A percentile compares a stretch with the other conserved stretches of the same genome.
Conservation (phyloP, 2,888 invertebrate species). For the Polia nebulosa region DNA sequence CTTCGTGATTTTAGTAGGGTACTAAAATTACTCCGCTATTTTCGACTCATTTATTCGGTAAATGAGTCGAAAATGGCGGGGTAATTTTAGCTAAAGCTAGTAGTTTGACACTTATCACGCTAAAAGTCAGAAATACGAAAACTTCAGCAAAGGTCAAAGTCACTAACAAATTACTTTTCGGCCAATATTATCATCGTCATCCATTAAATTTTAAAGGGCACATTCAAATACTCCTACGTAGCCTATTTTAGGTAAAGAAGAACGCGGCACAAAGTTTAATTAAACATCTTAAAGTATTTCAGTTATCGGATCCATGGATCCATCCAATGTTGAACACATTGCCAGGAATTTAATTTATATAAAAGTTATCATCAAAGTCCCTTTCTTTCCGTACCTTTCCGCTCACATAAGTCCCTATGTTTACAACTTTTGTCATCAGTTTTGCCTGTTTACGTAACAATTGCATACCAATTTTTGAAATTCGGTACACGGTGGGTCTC, state of each 20-base stretch:
- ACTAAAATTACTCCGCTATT: too few relatives aligned
- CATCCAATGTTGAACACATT: conserved; percentile 28
- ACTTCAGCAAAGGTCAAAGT: conserved; percentile 19
- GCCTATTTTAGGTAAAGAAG: conserved; percentile 17
- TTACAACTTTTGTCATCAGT: conserved; percentile 44
- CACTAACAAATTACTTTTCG: conserved; percentile 29
- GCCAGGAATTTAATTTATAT: conserved; percentile 54
- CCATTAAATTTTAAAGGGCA: conserved; percentile 21
- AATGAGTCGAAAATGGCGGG: too few relatives aligned
- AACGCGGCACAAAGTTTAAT: conserved; percentile 38
- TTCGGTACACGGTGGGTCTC: conserved; percentile 34
- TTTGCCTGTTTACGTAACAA: conserved; percentile 57
- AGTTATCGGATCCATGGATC: conserved; percentile 24
- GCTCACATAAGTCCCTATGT: conserved; percentile 32
- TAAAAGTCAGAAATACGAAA: not conserved
- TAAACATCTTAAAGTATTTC: conserved; percentile 53
- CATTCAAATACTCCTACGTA: conserved; percentile 15
- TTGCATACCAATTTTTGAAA: conserved; percentile 51
- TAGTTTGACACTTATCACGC: not conserved
- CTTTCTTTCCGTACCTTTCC: conserved; percentile 29
- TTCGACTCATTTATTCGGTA: too few relatives aligned
- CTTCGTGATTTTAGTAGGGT: not conserved
- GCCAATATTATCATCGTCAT: conserved; percentile 25
- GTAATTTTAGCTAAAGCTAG: not conserved
- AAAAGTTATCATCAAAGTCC: conserved; percentile 45